These are phyloP conservation scores for Rhizoglyphus robini DNA, from an alignment of 1,140 invertebrate species.

Conservation along the genomic window DNA sequence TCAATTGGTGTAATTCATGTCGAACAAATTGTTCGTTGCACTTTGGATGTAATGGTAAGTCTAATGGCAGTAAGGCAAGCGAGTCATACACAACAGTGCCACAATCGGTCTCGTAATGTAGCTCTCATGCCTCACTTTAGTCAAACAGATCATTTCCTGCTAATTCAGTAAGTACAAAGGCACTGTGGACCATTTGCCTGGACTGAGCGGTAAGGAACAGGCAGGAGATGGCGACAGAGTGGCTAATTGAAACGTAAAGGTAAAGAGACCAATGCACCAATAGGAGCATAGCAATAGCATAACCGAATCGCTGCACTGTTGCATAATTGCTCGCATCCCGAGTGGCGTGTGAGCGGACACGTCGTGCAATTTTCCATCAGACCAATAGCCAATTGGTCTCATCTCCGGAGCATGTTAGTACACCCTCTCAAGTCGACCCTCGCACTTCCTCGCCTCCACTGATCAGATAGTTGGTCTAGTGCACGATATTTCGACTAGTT, in stretches of 20 bases:
- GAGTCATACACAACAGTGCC: too few relatives aligned
- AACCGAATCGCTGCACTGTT: background rate
- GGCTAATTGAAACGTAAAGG: conserved; percentile 13
- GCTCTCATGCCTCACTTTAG: background rate
- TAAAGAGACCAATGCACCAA: background rate
- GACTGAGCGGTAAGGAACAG: background rate
- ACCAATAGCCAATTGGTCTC: too few relatives aligned
- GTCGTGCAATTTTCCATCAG: background rate
- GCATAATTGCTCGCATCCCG: background rate
- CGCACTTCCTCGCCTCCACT: too few relatives aligned
- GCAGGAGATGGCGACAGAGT: background rate
- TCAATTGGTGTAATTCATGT: too few relatives aligned
- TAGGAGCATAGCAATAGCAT: background rate
- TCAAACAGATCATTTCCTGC: conserved; percentile 13
- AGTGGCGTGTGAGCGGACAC: conserved; percentile 13
- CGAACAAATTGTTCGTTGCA: conserved; percentile 7
- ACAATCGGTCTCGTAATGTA: background rate
- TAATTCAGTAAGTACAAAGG: background rate
- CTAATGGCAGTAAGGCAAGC: too few relatives aligned
- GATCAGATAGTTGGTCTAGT: too few relatives aligned
- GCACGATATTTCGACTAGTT: too few relatives aligned
- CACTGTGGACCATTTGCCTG: background rate
- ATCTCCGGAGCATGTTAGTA: too few relatives aligned
- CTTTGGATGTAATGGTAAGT: background rate
- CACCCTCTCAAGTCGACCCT: too few relatives aligned